Percentiles rank a stretch among this genome's conserved stretches.
These are phyloP conservation scores for Hartigia nigra DNA, from an alignment of 2,888 invertebrate genomes.

Conservation along the genomic window DNA sequence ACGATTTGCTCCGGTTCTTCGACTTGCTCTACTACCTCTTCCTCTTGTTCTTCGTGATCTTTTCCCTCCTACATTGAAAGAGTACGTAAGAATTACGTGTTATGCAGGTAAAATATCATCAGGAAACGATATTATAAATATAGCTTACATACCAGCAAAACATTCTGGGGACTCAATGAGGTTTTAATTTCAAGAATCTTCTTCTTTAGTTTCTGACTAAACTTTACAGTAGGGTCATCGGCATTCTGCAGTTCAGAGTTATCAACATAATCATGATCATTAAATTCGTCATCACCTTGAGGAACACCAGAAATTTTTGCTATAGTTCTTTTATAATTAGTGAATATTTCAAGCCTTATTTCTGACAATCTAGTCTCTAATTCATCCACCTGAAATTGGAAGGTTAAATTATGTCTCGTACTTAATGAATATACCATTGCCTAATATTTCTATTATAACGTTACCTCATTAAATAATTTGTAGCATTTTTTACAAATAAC, in stretches of 20 bases:
- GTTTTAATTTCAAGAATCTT: constrained; percentile 8
- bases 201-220: constrained; percentile 29
- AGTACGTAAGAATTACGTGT: not conserved
- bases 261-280: constrained; percentile 61
- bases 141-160: not conserved
- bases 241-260: constrained; percentile 40
- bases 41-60: too few relatives aligned
- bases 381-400: constrained; percentile 67
- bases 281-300: constrained; percentile 53
- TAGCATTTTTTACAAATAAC: constrained; percentile 78
- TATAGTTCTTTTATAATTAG: constrained; percentile 67
- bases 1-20: constrained; percentile 27
- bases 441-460: not conserved
- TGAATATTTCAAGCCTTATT: constrained; percentile 68
- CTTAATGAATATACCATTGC: not conserved
- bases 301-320: constrained; percentile 45
- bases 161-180: not conserved
- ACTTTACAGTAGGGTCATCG: constrained; percentile 21
- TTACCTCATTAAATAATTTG: constrained; percentile 71
- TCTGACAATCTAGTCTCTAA: constrained; percentile 68
- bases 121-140: not conserved
- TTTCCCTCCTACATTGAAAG: too few relatives aligned
- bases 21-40: not conserved
- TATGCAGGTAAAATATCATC: constrained; percentile 2
- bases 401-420: not conserved